Percentiles rank a stretch among this genome's conserved stretches.
Evolutionary conservation across 2,888 invertebrate genomes (phyloP).

Genomic region (Punctoribates punctum): DNA sequence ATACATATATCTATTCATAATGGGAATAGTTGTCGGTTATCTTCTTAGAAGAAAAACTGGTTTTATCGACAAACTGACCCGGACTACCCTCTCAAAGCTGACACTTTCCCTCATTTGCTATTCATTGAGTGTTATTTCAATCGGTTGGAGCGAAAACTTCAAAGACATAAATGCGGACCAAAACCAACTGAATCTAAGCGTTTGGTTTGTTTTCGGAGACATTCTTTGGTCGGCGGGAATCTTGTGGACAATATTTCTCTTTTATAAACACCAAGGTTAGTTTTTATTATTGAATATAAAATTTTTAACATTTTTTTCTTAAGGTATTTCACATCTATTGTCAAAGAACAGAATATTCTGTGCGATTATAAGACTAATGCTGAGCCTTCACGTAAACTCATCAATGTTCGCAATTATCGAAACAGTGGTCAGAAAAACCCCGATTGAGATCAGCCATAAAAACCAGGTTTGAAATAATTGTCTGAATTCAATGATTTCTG

Average conservation of each 20-base stretch:
- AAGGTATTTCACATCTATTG: no score
- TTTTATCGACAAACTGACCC: neutral
- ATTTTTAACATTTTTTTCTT: no score
- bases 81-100: neutral
- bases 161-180: slow-evolving; percentile 27
- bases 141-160: slow-evolving; percentile 39
- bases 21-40: slow-evolving; percentile 33
- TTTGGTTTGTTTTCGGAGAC: slow-evolving; percentile 35
- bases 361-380: no score
- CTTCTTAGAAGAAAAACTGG: neutral
- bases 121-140: neutral
- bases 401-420: no score
- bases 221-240: slow-evolving; percentile 37
- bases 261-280: neutral
- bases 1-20: slow-evolving; percentile 27
- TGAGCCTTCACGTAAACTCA: neutral
- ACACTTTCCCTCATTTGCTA: neutral
- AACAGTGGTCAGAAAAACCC: neutral
- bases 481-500: no score
- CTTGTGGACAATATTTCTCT: slow-evolving; percentile 29
- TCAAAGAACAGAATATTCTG: no score
- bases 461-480: neutral
- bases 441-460: neutral
- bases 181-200: slow-evolving; percentile 15
- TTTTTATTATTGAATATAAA: neutral